A percentile compares a stretch with the other conserved stretches of the same genome.
Evolutionary conservation across 37 sponge, comb jelly and placozoan species (phyloP).

Genomic region (Mnemiopsis leidyi): DNA sequence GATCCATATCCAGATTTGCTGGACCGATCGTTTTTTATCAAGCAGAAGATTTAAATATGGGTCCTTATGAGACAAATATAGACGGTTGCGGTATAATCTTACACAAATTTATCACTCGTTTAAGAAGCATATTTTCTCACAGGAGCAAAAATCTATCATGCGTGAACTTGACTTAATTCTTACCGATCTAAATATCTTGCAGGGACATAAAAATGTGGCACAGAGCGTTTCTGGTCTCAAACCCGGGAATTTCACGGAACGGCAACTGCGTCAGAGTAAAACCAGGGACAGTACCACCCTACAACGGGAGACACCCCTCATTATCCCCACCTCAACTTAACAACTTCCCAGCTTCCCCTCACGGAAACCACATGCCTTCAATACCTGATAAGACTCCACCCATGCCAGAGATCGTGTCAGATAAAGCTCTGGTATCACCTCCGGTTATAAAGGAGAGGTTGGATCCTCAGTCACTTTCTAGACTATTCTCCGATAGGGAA

Average conservation of each 20-base stretch:
- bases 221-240: not conserved
- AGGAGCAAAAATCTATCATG: too few species aligned
- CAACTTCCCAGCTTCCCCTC: not conserved
- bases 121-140: too few species aligned
- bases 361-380: not conserved
- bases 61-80: not conserved
- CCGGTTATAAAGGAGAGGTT: not conserved
- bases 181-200: too few species aligned
- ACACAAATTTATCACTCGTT: not conserved
- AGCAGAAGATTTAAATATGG: not conserved
- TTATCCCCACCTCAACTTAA: not conserved
- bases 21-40: too few species aligned
- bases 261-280: not conserved
- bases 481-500: constrained; percentile 5
- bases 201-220: constrained; percentile 10
- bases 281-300: not conserved
- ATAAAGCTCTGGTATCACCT: not conserved
- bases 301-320: not conserved
- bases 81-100: not conserved
- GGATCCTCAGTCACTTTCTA: not conserved
- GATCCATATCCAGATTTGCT: too few species aligned
- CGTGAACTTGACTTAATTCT: too few species aligned
- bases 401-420: not conserved
- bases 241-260: too few species aligned
- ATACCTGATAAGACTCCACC: not conserved